These are phyloP conservation scores for Rhea pennata DNA, from an alignment of 2,113 vertebrate species.

Conservation along the genomic window DNA sequence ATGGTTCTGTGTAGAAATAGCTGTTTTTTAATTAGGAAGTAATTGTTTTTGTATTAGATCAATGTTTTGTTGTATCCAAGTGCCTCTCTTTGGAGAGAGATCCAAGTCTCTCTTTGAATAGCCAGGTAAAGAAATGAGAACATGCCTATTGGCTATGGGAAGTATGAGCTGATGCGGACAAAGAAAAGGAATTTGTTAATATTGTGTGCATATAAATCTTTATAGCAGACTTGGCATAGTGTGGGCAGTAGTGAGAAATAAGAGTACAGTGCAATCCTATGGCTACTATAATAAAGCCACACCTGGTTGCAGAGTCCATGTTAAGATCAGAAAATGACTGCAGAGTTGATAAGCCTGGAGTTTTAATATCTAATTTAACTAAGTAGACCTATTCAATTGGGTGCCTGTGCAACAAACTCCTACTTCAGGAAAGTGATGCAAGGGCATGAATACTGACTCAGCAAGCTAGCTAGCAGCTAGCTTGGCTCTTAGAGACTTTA, in stretches of 20 bases:
- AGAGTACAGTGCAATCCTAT: background rate
- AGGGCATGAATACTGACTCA: background rate
- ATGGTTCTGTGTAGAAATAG: background rate
- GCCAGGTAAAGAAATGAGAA: background rate
- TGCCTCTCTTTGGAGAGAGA: background rate
- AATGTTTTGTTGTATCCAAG: background rate
- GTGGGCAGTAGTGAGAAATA: background rate
- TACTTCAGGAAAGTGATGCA: background rate
- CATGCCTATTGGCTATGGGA: fast-evolving
- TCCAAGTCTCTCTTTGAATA: background rate
- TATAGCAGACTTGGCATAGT: background rate
- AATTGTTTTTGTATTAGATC: background rate
- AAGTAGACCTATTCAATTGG: background rate
- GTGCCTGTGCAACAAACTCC: background rate
- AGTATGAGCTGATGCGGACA: fast-evolving
- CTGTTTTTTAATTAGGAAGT: background rate
- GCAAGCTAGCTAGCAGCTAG: background rate
- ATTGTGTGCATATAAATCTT: background rate
- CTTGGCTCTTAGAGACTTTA: background rate
- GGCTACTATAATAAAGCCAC: background rate
- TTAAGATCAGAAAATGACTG: background rate
- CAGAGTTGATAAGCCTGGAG: background rate
- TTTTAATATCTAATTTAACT: background rate
- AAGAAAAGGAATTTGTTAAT: background rate
- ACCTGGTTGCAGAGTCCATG: background rate